Percentiles rank a stretch among this genome's conserved stretches.
These are phyloP conservation scores for Phaenicophaeus curvirostris DNA, from an alignment of 2,797 vertebrate species.

Conservation along the genomic window DNA sequence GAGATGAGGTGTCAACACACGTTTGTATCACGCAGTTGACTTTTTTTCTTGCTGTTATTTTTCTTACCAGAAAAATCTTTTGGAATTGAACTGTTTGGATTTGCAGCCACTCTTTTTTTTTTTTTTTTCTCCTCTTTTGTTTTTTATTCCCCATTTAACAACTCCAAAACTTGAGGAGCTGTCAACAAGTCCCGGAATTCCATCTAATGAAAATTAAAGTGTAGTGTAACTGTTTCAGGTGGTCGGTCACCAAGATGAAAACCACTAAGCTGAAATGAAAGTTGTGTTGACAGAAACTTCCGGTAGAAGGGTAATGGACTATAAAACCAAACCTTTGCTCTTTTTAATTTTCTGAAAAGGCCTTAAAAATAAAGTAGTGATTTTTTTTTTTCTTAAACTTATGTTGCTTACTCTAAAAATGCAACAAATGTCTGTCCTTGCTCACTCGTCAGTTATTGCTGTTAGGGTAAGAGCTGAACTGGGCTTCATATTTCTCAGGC, in stretches of 20 bases:
- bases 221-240: background rate
- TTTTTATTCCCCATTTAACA: background rate
- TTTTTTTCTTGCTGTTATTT: background rate
- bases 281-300: background rate
- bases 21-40: background rate
- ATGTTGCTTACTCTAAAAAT: background rate
- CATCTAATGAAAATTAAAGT: background rate
- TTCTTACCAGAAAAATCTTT: background rate
- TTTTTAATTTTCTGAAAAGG: background rate
- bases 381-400: background rate
- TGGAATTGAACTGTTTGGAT: background rate
- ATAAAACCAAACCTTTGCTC: background rate
- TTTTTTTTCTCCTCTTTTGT: background rate
- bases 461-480: background rate
- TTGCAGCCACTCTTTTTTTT: background rate
- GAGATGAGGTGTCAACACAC: background rate
- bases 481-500: background rate
- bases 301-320: background rate
- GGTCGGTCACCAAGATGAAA: background rate
- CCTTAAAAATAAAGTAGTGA: background rate
- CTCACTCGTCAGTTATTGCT: background rate
- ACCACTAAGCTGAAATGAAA: background rate
- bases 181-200: background rate
- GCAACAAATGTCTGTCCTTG: background rate
- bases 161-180: background rate